Evolutionary conservation across 35 echinoderm and acorn worm genomes (phyloP), one percentile per base, ranked within the genome.

Genomic region (Ophioderma brevispina): DNA sequence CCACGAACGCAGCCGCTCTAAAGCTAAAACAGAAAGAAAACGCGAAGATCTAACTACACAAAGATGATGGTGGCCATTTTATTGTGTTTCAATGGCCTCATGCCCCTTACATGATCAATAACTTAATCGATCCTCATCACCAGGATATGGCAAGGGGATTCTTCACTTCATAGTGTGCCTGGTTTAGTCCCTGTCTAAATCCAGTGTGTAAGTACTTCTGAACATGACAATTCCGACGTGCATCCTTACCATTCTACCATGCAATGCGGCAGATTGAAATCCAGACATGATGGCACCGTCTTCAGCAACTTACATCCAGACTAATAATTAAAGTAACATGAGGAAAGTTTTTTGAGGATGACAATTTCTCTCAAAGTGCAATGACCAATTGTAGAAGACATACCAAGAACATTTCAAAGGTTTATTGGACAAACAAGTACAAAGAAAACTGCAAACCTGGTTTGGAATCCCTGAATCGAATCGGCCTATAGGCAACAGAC

Each of bases 11-110:
- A 46, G 41, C 41, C 17, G 41, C n/a, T n/a, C n/a, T n/a, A n/a
- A n/a, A n/a, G n/a, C n/a, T 17, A 46, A 46, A 17, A 46, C 41
- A 46, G 41, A 46, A 46, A 17, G 59, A 30, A 25, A 70, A 70
- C 35, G 89, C 23, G 89, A 90, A 35, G 89, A 90, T 76, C 36
- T 90, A 31, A 39, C 21, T 90, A 82, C 80, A 90, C 89, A 13
- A 81, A 81, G 14, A 90, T 90, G 89, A 90, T 90, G 89, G 33
- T 90, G 0, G 55, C 55, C 28, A 90, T 90, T 90, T 90, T 33
- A 19, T 84, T 25, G 80, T 90, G 50, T 90, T 84, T 19, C 59
- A 84, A 25, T 0, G 32, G 35, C 84, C 79, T 37, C 84, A 90
- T 36, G 55, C 81, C 21, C 89, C 89, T 21, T 90, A 90, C 81